A percentile compares a stretch with the other conserved stretches of the same genome.
Conservation (phyloP, 2,113 vertebrate genomes). For the Proteles cristata region DNA sequence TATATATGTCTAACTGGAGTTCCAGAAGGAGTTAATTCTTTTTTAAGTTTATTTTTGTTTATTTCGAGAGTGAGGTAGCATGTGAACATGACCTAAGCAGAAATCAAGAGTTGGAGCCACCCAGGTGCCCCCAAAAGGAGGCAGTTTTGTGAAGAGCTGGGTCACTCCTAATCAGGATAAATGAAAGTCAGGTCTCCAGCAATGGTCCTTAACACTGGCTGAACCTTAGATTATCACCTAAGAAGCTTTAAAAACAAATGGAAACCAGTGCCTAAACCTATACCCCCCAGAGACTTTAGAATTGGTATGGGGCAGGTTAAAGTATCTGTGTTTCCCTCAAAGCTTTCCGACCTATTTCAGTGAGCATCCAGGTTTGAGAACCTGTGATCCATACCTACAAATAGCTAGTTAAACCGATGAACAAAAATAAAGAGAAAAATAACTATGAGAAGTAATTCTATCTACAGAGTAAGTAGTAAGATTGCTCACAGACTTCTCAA, state of each 20-base stretch:
- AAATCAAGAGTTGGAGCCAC: too few relatives aligned
- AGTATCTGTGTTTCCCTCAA: background rate
- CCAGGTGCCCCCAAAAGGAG: background rate
- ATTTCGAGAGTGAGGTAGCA: too few relatives aligned
- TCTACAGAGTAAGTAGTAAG: slow-evolving; percentile 11
- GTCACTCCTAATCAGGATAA: background rate
- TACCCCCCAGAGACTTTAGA: background rate
- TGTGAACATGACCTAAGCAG: too few relatives aligned
- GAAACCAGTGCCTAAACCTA: background rate
- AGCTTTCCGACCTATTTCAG: slow-evolving; percentile 22
- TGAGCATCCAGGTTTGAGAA: background rate
- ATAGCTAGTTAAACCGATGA: background rate
- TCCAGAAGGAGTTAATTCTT: background rate
- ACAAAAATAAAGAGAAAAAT: slow-evolving; percentile 21
- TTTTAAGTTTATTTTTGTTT: too few relatives aligned
- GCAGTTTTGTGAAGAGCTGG: background rate
- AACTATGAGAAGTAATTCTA: background rate
- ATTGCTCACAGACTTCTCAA: background rate
- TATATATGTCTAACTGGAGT: background rate
- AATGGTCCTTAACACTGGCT: background rate
- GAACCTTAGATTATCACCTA: background rate
- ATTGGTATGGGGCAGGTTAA: background rate
- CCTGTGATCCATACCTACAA: background rate
- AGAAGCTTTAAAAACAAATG: background rate
- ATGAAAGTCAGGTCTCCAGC: background rate